Evolutionary conservation across 2,797 vertebrate species (phyloP).

Genomic region (Leptatherina wallacei): DNA sequence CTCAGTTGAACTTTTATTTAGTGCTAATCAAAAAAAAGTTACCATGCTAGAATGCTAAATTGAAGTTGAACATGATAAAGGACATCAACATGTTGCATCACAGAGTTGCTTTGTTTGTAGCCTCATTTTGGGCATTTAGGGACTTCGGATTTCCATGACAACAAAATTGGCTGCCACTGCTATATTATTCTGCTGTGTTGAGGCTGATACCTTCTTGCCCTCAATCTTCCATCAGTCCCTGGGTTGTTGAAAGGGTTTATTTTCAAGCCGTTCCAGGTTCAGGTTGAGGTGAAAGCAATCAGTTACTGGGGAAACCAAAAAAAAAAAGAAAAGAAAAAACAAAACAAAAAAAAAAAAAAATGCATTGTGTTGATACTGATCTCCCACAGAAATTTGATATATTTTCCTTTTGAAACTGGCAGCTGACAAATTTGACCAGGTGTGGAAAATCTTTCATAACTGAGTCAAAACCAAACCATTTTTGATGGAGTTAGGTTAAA

Average conservation of each 20-base stretch:
- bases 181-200: constrained; percentile 2
- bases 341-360: constrained; percentile 44
- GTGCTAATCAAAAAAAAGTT: too few relatives aligned
- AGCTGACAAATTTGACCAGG: constrained; percentile 65
- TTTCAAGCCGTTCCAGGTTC: constrained; percentile 50
- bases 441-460: constrained; percentile 74
- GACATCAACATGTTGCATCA: too few relatives aligned
- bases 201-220: constrained; percentile 17
- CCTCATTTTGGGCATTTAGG: too few relatives aligned
- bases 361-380: constrained; percentile 48
- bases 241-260: constrained; percentile 34
- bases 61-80: too few relatives aligned
- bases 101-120: not conserved
- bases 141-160: not conserved
- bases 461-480: constrained; percentile 63
- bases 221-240: constrained; percentile 38
- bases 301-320: constrained; percentile 49
- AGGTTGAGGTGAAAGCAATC: constrained; percentile 48
- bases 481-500: constrained; percentile 57
- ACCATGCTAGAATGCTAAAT: not conserved
- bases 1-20: too few relatives aligned
- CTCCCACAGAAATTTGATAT: constrained; percentile 63
- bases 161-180: constrained; percentile 1
- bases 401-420: constrained; percentile 61
- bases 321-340: constrained; percentile 36